Evolutionary conservation across 2,113 vertebrate genomes (phyloP).

Genomic region (Crotophaga sulcirostris): DNA sequence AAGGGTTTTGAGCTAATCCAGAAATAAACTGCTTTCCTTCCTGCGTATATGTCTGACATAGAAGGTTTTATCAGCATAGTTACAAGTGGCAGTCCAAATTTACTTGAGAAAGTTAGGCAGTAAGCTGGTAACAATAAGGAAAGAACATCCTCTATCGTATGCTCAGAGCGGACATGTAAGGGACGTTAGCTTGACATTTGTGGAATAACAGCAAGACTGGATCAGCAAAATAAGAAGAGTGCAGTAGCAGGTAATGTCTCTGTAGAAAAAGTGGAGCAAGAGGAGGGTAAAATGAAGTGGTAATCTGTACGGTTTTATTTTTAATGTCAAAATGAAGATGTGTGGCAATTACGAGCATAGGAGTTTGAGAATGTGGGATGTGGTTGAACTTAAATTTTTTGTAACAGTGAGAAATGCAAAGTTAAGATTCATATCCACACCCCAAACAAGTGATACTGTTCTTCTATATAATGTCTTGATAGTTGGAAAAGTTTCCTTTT

Average conservation of each 20-base stretch:
- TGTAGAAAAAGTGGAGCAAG: background rate
- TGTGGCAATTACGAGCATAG: background rate
- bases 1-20: background rate
- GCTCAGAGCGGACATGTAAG: background rate
- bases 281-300: background rate
- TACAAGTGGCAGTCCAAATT: background rate
- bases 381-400: background rate
- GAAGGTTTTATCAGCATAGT: background rate
- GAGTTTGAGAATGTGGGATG: background rate
- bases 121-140: background rate
- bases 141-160: background rate
- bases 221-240: background rate
- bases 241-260: background rate
- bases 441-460: background rate
- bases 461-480: background rate
- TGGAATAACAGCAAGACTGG: background rate
- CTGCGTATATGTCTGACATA: background rate
- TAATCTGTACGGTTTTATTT: background rate
- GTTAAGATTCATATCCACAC: background rate
- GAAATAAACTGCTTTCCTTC: background rate
- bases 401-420: background rate
- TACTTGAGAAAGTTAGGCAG: background rate
- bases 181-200: background rate
- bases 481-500: background rate
- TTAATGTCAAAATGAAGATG: background rate